These are phyloP conservation scores for Bombus ignitus DNA, from an alignment of 1,140 invertebrate species.

Conservation along the genomic window DNA sequence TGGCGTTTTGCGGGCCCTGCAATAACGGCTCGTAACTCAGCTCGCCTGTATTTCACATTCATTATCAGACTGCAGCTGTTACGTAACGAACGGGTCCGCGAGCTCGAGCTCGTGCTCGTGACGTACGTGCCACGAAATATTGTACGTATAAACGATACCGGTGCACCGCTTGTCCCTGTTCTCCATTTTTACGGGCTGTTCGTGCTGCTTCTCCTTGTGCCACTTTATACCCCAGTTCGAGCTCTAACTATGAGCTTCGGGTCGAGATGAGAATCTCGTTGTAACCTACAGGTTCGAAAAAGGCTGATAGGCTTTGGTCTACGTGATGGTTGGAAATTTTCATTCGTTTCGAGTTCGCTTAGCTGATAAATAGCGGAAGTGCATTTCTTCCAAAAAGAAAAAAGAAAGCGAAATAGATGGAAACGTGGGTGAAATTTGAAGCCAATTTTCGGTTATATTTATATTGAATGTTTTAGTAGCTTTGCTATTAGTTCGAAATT, in stretches of 20 bases:
- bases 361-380: too few species aligned
- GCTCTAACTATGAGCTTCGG: background rate
- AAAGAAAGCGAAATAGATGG: too few species aligned
- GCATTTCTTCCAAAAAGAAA: too few species aligned
- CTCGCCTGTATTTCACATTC: conserved; percentile 64
- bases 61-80: conserved; percentile 68
- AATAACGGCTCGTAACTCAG: conserved; percentile 59
- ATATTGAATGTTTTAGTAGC: too few species aligned
- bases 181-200: conserved; percentile 21
- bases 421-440: too few species aligned
- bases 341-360: background rate
- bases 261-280: background rate
- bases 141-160: conserved; percentile 20
- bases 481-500: too few species aligned
- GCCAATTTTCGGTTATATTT: too few species aligned
- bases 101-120: conserved; percentile 19
- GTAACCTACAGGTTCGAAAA: too few species aligned
- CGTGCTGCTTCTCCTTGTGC: conserved; percentile 4
- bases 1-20: conserved; percentile 9
- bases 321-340: background rate
- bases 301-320: background rate
- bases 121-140: conserved; percentile 33
- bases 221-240: background rate
- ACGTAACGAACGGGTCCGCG: conserved; percentile 61
- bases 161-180: background rate